Evolutionary conservation across 2,113 vertebrate species (phyloP).

Genomic region (Mobula birostris): DNA sequence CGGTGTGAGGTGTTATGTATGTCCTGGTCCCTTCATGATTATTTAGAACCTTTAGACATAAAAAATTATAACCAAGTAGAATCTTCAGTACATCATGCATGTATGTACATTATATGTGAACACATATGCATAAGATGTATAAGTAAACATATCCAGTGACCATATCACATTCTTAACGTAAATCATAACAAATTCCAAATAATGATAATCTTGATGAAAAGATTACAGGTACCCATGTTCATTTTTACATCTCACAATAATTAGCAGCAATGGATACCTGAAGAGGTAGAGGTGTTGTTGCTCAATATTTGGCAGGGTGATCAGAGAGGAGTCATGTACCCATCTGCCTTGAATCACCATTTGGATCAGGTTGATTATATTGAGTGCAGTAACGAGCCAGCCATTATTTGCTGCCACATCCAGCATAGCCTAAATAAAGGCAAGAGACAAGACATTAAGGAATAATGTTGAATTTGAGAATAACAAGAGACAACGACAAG

Average conservation of each 20-base stretch:
- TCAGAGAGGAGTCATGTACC: constrained; percentile 79
- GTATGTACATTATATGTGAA: no score
- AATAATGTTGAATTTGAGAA: constrained; percentile 7
- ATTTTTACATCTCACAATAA: neutral
- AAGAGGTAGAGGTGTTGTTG: constrained; percentile 78
- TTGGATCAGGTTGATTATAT: constrained; percentile 82
- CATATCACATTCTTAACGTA: neutral
- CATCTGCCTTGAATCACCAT: constrained; percentile 91
- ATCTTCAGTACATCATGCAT: neutral
- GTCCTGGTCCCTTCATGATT: neutral
- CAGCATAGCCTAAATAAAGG: constrained; percentile 76
- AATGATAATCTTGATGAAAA: neutral
- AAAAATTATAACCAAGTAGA: neutral
- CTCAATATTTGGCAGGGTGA: constrained; percentile 80
- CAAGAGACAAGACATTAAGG: neutral
- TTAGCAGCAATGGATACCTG: constrained; percentile 55
- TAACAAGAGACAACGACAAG: neutral
- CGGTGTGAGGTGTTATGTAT: neutral
- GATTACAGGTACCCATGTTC: neutral
- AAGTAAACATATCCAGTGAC: neutral
- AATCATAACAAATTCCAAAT: neutral
- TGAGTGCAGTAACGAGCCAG: constrained; percentile 80
- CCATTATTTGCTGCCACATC: constrained; percentile 86
- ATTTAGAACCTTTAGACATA: neutral
- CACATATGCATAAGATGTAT: no score